Evolutionary conservation across 2,888 invertebrate genomes (phyloP).

Genomic region (Cacoxenus indagator): DNA sequence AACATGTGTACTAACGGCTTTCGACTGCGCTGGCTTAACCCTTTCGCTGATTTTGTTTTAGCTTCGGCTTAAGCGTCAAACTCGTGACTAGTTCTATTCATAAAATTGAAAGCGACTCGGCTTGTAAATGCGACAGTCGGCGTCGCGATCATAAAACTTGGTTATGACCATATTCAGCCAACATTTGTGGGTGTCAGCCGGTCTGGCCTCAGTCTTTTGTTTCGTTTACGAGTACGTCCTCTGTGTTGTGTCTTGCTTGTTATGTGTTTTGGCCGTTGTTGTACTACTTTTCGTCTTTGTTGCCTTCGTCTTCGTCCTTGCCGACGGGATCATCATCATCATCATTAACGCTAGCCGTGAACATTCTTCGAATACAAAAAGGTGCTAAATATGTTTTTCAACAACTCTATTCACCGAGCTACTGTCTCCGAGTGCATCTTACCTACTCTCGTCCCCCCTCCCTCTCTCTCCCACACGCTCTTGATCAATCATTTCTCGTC

Average conservation of each 20-base stretch:
- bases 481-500: too few relatives aligned
- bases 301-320: too few relatives aligned
- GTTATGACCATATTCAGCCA: too few relatives aligned
- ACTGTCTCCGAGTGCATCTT: conserved; percentile 11
- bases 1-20: background rate
- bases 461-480: conserved; percentile 43
- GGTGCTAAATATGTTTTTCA: conserved; percentile 58
- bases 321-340: background rate
- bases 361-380: conserved; percentile 59
- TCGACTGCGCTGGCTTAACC: conserved; percentile 36
- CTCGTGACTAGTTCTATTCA: conserved; percentile 38
- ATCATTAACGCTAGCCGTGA: conserved; percentile 14
- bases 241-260: background rate
- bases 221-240: background rate
- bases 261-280: too few relatives aligned
- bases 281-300: background rate
- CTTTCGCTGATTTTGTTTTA: conserved; percentile 38
- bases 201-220: background rate
- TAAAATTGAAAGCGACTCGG: conserved; percentile 38
- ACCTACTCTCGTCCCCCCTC: conserved; percentile 25
- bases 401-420: conserved; percentile 28
- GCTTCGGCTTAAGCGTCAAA: background rate
- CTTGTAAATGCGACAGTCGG: conserved; percentile 34
- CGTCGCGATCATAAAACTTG: background rate
- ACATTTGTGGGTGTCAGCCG: too few relatives aligned